These are phyloP conservation scores for Chymomyza caudatula DNA, from an alignment of 2,888 invertebrate genomes.

Conservation along the genomic window DNA sequence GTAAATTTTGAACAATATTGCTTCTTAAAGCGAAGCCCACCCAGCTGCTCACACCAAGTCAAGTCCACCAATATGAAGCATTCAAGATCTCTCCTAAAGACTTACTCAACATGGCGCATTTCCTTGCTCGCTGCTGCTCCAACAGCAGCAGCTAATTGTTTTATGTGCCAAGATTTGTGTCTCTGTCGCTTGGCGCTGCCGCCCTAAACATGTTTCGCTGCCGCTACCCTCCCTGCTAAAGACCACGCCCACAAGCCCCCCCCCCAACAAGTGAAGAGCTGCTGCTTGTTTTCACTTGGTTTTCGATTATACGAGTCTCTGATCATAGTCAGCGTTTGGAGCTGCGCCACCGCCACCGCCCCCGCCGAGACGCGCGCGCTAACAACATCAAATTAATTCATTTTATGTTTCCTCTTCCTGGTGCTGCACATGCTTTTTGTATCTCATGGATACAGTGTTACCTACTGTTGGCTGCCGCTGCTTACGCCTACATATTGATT, in stretches of 20 bases:
- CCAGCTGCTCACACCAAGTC: neutral
- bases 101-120: neutral
- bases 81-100: slow-evolving; percentile 2
- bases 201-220: slow-evolving; percentile 57
- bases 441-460: neutral
- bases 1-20: slow-evolving; percentile 61
- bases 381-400: slow-evolving; percentile 66
- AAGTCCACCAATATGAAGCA: slow-evolving; percentile 14
- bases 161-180: slow-evolving; percentile 71
- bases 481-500: slow-evolving; percentile 72
- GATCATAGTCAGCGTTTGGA: neutral
- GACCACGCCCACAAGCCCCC: slow-evolving; percentile 42
- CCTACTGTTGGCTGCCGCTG: slow-evolving; percentile 38
- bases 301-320: slow-evolving; percentile 54
- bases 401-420: slow-evolving; percentile 65
- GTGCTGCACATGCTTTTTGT: slow-evolving; percentile 27
- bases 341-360: no score
- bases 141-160: slow-evolving; percentile 57
- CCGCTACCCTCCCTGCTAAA: neutral
- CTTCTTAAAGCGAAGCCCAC: neutral
- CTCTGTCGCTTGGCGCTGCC: slow-evolving; percentile 47
- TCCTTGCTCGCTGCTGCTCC: neutral
- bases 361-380: slow-evolving; percentile 26
- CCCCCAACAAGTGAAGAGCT: neutral
- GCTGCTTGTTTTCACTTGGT: slow-evolving; percentile 64